A percentile compares a stretch with the other conserved stretches of the same genome.
Conservation (phyloP, 2,113 vertebrate species). For the Neolamprologus kungweensis region DNA sequence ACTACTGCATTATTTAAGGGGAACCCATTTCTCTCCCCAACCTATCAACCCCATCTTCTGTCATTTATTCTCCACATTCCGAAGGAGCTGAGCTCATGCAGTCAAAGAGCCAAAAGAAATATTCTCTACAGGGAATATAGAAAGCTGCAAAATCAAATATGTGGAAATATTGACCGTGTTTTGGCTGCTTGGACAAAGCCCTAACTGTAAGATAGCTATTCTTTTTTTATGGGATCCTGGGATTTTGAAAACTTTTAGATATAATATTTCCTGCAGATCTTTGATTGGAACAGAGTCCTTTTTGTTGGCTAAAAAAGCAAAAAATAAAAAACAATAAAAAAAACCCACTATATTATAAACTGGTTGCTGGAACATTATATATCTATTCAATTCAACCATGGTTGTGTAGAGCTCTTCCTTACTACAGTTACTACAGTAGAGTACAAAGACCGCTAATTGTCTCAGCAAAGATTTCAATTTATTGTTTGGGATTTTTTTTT, state of each 20-base stretch:
- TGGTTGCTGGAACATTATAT: neutral
- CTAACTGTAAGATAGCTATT: neutral
- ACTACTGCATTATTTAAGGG: constrained; percentile 58
- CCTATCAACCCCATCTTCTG: neutral
- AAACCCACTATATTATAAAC: neutral
- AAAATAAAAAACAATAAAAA: neutral
- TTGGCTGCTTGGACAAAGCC: neutral
- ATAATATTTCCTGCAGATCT: constrained; percentile 8
- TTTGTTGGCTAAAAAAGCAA: neutral
- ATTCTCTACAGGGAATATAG: neutral
- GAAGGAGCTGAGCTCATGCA: neutral
- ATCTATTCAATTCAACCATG: neutral
- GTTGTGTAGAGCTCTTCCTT: neutral
- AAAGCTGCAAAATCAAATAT: neutral
- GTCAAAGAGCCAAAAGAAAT: neutral
- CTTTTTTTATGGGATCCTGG: neutral
- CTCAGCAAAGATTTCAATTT: neutral
- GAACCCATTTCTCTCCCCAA: constrained; percentile 35
- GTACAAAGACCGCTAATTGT: neutral
- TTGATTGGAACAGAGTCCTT: constrained; percentile 28
- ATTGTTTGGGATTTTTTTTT: neutral
- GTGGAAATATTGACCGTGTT: neutral
- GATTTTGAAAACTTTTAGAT: constrained; percentile 14
- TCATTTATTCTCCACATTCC: neutral
- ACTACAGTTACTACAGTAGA: neutral